phyloP scores from a whole-genome alignment of 92 coral and sea anemone species.

The Micromussa lordhowensis region DNA sequence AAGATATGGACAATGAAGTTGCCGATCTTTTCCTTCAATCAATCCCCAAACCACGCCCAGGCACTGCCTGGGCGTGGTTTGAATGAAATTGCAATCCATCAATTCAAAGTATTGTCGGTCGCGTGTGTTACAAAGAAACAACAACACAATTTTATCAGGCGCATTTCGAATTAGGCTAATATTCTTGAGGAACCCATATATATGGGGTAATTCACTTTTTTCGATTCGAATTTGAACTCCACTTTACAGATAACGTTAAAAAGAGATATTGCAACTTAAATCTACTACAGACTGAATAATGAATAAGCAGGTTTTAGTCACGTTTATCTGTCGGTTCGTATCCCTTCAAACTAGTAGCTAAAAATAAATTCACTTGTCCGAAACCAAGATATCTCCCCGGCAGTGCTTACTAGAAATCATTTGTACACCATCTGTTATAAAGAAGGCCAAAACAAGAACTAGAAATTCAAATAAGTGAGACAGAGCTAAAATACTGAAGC shows the following conservation, averaged over 20 bases:
- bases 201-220: not conserved
- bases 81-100: constrained; percentile 31
- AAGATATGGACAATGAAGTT: not conserved
- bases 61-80: no score
- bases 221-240: not conserved
- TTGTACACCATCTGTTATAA: constrained; percentile 33
- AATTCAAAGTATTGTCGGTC: not conserved
- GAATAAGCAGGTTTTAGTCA: not conserved
- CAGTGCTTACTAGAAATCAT: not conserved
- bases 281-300: not conserved
- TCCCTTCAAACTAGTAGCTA: not conserved
- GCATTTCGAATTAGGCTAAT: not conserved
- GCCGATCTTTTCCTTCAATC: not conserved
- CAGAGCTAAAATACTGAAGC: not conserved
- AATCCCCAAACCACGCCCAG: constrained; percentile 28
- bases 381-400: not conserved
- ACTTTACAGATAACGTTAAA: not conserved
- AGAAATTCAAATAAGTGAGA: not conserved
- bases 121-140: constrained; percentile 17
- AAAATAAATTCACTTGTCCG: constrained; percentile 26
- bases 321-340: not conserved
- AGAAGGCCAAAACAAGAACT: not conserved
- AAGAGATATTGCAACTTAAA: not conserved
- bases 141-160: not conserved
- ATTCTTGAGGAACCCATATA: not conserved